Base-by-base conservation (phyloP, 1,140 invertebrate genomes). In the Papilio glaucus region DNA sequence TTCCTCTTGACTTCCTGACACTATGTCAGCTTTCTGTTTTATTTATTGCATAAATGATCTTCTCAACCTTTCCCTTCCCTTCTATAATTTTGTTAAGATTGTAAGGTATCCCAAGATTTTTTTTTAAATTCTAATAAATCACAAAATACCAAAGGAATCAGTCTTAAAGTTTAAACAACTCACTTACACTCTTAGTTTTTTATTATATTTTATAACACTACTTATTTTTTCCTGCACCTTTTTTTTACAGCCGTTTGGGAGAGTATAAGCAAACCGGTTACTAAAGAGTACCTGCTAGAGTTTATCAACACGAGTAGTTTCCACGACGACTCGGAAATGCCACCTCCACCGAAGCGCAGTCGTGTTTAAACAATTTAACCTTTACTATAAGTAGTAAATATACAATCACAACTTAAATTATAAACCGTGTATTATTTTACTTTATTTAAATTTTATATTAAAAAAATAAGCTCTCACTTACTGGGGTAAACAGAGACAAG, bases 231-330 rank as follows among this genome's bases (percentile, higher is more conserved):
- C 60, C 77, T 78, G 26, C 41, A 61, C 4, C 65, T 77, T 77
- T 77, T 67, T 73, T 75, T 95, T 95, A 29, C 88, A 96, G 95
- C 95, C 76, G 96, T 97, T 33, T 95, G 92, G 75, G 90, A 95
- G 42, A 96, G 95, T 81, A 97, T 99, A 83, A 83, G 82, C 18
- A 88, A 96, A 80, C 98, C 98, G 0, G 96, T 99, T 0, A 98
- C 97, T 0, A 96, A 96, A 86, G 96, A 98, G 26, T 93, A 94
- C 72, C 94, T 99, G 13, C 85, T 98, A 29, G 92, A 96, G 38
- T 97, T 94, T 84, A 98, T 98, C 75, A 93, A 96, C 8, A 91
- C 89, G 8, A 89, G 95, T 74, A 92, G 94, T 71, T 96, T 94
- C 86, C 86, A 93, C 29, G 94, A 96, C 74, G 95, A 96, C 78